Evolutionary conservation across 2,797 vertebrate species (phyloP), one percentile per base, ranked within the genome.

Genomic region (Girardinus metallicus): DNA sequence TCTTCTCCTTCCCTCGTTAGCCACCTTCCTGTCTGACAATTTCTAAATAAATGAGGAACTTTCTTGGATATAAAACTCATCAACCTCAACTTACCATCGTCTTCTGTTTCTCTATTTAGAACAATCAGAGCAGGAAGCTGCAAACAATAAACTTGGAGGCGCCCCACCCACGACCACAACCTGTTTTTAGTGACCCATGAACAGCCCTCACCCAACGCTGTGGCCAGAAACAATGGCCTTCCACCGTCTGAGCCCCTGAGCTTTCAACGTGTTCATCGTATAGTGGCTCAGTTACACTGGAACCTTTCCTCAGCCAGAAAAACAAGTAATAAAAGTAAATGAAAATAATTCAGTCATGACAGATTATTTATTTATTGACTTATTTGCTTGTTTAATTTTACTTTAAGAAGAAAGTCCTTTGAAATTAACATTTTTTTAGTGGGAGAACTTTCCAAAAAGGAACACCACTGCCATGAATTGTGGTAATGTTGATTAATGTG

Each of bases 91-190:
- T 18, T 74, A 82, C 83, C 75, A 51, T 87, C 89, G 80, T 83
- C 76, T 49, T 87, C 66, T 76, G 43, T 43, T 34, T 34, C 7
- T 91, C 95, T 97, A 97, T 97, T 97, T 96, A 96, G 97, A 97
- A 95, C 68, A 46, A 87, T 85, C 90, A 94, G 95, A 89, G 94
- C 93, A 96, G 96, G 97, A 97, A 96, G 84, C 86, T 66, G 85
- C 70, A 91, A 94, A 98, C 97, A 98, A 97, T 97, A 93, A 95
- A 91, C 86, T 91, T 94, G 96, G 96, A 97, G 96, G 88, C 81
- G 87, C 95, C 96, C 93, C 95, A 92, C 96, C 96, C 93, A 78
- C 0, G 66, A 79, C 74, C 73, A 73, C 78, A 60, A 91, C 57
- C 81, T 43, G 34, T 46, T 87, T 91, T 26, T 84, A 83, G 90